Conservation (phyloP, 2,113 vertebrate genomes). For the Podarcis raffonei region DNA sequence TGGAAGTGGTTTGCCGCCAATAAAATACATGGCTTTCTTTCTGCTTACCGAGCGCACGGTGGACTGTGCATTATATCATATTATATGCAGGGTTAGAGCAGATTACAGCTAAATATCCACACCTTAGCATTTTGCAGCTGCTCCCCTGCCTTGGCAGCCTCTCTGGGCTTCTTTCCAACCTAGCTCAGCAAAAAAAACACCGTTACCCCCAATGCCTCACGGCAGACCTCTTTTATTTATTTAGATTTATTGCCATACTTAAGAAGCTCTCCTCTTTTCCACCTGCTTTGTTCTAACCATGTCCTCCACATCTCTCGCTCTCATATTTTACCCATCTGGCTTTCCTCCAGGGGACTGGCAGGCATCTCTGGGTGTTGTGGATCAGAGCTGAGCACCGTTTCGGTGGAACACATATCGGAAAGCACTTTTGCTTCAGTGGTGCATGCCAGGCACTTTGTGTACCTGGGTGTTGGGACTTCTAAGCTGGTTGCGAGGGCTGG, state of each 20-base stretch:
- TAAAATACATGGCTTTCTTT: constrained; percentile 22
- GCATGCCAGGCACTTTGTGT: neutral
- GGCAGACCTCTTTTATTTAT: constrained; percentile 69
- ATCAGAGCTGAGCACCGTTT: neutral
- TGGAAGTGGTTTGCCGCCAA: constrained; percentile 10
- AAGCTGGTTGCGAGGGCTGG: neutral
- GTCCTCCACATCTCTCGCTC: constrained; percentile 12
- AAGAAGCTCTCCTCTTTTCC: constrained; percentile 52
- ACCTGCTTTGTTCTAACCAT: constrained; percentile 6
- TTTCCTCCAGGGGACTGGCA: neutral
- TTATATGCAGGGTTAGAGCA: constrained; percentile 57
- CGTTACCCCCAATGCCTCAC: constrained; percentile 61
- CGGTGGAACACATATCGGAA: neutral
- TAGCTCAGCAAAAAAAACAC: constrained; percentile 63
- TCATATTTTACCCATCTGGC: constrained; percentile 13
- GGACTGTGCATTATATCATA: constrained; percentile 46
- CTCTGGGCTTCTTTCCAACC: constrained; percentile 66
- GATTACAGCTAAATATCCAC: constrained; percentile 65
- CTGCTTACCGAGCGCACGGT: constrained; percentile 32
- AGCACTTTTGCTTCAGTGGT: neutral
- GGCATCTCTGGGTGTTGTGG: neutral
- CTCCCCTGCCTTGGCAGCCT: constrained; percentile 56
- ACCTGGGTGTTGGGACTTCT: neutral
- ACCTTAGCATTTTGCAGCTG: constrained; percentile 68
- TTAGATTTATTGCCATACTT: constrained; percentile 70